These are phyloP conservation scores for Antennarius striatus DNA, from an alignment of 2,113 vertebrate genomes.

Conservation along the genomic window DNA sequence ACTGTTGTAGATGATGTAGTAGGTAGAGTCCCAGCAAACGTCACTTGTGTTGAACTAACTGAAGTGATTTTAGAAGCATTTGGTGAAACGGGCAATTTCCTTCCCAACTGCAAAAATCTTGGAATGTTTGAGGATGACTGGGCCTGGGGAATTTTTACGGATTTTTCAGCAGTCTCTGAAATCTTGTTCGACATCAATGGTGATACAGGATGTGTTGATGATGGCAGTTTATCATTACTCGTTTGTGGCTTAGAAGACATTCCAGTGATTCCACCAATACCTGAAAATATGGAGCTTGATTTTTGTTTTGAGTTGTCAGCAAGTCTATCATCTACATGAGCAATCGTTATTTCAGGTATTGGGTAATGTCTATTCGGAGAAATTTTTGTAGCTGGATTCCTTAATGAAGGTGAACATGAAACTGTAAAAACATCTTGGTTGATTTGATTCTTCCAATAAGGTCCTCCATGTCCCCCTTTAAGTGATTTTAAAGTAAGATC, in stretches of 20 bases:
- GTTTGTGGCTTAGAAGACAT: constrained; percentile 67
- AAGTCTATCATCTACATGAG: constrained; percentile 60
- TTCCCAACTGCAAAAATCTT: constrained; percentile 22
- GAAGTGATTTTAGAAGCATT: constrained; percentile 6
- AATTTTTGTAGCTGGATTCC: constrained; percentile 53
- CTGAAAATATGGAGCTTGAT: constrained; percentile 76
- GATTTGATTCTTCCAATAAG: constrained; percentile 76
- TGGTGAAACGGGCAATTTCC: constrained; percentile 51
- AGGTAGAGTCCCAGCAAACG: constrained; percentile 27
- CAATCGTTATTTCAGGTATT: constrained; percentile 75
- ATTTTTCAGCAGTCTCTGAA: constrained; percentile 43
- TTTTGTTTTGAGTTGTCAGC: constrained; percentile 70
- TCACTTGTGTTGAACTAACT: constrained; percentile 6
- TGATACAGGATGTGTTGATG: constrained; percentile 14
- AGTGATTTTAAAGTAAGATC: constrained; percentile 80
- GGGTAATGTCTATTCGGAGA: constrained; percentile 35
- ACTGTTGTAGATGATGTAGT: constrained; percentile 22
- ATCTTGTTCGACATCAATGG: constrained; percentile 24
- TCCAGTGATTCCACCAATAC: constrained; percentile 69
- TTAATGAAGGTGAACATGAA: constrained; percentile 46
- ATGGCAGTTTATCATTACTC: constrained; percentile 47
- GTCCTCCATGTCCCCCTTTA: constrained; percentile 63
- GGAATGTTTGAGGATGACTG: constrained; percentile 57
- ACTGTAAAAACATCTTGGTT: constrained; percentile 44
- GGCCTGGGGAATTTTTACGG: constrained; percentile 49